Conservation (phyloP, 2,113 vertebrate genomes). For the Recurvirostra avosetta region DNA sequence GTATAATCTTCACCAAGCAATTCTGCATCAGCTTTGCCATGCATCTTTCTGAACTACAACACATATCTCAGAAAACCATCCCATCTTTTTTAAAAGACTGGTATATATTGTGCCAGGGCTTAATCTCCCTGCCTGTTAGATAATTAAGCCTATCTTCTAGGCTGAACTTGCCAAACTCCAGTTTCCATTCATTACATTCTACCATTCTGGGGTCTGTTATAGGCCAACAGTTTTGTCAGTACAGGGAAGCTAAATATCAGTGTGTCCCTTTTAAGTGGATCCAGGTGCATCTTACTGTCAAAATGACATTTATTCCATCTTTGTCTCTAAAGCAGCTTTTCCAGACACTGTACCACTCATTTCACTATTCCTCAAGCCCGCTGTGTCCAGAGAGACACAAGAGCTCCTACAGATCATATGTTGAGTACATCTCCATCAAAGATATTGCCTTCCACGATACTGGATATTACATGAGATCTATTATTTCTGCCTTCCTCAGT, state of each 20-base stretch:
- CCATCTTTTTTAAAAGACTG: neutral
- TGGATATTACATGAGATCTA: neutral
- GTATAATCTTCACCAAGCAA: neutral
- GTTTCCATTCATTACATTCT: neutral
- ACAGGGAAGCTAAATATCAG: neutral
- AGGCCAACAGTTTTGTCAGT: neutral
- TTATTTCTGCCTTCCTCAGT: neutral
- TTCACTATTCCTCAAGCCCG: neutral
- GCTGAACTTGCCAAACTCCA: neutral
- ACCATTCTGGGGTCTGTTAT: neutral
- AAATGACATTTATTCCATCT: neutral
- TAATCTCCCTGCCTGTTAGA: neutral
- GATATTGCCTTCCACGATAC: neutral
- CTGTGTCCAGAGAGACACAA: neutral
- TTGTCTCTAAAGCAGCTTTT: neutral
- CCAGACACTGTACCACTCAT: neutral
- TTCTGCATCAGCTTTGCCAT: neutral
- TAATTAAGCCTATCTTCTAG: neutral
- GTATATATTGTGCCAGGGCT: neutral
- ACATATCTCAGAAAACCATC: neutral
- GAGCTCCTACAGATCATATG: neutral
- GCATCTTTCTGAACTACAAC: neutral
- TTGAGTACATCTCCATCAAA: neutral
- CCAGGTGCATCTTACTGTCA: neutral
- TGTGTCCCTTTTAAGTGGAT: neutral